Evolutionary conservation across 2,113 vertebrate species (phyloP).

Genomic region (Chloropsis hardwickii): DNA sequence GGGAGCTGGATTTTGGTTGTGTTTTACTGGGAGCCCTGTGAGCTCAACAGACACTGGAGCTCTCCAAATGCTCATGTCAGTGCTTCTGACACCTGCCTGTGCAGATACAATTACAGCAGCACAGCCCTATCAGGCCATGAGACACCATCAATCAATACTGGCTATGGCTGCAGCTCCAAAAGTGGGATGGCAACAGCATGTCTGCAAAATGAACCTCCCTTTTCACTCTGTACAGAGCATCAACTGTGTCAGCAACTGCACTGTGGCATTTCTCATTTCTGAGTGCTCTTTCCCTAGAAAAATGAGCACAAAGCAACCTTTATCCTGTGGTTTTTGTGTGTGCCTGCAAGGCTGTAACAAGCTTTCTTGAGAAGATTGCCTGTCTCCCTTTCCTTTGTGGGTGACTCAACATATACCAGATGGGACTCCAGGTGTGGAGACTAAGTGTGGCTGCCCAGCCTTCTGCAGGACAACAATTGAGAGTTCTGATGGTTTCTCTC

Average conservation of each 20-base stretch:
- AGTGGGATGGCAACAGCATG: neutral
- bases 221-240: neutral
- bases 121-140: neutral
- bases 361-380: neutral
- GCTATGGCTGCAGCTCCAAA: neutral
- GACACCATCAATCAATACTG: neutral
- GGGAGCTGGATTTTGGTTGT: neutral
- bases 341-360: neutral
- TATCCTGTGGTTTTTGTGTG: accelerated
- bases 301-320: neutral
- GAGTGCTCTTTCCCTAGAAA: neutral
- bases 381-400: neutral
- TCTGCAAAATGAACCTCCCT: neutral
- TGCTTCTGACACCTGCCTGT: neutral
- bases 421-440: neutral
- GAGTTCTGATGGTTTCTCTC: neutral
- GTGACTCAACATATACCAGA: neutral
- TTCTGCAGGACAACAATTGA: neutral
- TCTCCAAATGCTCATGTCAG: neutral
- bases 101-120: neutral
- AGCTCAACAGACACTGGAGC: neutral
- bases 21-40: neutral
- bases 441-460: neutral
- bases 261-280: neutral
- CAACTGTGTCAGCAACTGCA: neutral